Base-by-base conservation (phyloP, 2,797 vertebrate species). In the Danionella dracula region DNA sequence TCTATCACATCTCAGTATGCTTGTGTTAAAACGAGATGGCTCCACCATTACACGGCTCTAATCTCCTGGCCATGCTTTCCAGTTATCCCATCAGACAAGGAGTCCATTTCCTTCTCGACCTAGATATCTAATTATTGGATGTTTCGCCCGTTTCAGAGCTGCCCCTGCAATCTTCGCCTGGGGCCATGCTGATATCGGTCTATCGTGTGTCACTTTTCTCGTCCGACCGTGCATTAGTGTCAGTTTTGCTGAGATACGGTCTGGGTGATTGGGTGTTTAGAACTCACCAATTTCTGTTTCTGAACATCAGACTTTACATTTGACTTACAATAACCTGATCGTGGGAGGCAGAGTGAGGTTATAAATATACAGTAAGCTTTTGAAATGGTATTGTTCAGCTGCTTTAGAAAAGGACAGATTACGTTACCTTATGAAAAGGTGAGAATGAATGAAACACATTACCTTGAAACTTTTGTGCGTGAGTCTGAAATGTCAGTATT, bases 121-220 rank as follows among this genome's bases (percentile, higher is more conserved):
- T 48, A 13, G 49, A 68, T 58, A 76, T 72, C 66, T 75, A 73
- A 76, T 76, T 76, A 79, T 70, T 55, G 40, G 56, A 65, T 58
- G 63, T 72, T 63, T 49, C 55, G 72, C 31, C 70, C 68, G 10
- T 48, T 71, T 29, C 20, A 38, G 48, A 62, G 35, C 65, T 69
- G 44, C 54, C 61, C 54, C 68, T 34, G 49, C 45, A 63, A 70
- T 74, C 65, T 71, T 51, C 63, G 58, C 68, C 53, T 32, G 40
- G 10, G 34, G 53, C 63, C 58, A 68, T 68, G 60, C 60, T 70
- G 57, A 50, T 68, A 64, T 64, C 56, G 20, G 41, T 65, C 66
- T 74, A 63, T 70, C 67, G 46, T 55, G 49, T 74, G 66, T 66
- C 72, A 66, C 61, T 70, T 66, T 61, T 42, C 49, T 60, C 60